Base-by-base conservation (phyloP, 2,888 invertebrate species). In the Beris chalybata region DNA sequence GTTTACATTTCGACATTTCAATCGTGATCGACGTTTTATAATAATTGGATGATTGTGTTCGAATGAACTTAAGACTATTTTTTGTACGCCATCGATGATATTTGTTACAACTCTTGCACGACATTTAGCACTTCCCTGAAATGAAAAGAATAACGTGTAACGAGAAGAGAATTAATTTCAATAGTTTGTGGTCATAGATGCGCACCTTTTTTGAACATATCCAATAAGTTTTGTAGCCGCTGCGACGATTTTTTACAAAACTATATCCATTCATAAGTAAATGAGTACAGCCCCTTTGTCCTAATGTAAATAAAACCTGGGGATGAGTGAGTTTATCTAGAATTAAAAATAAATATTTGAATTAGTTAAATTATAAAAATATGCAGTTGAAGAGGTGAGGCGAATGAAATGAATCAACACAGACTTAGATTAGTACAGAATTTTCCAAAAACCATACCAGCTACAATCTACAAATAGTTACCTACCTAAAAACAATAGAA, bases 141-240 rank as follows among this genome's bases (percentile, higher is more conserved):
- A 44, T 30, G 7, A 22, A 66, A 56, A 29, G 30, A 31, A 54
- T 47, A 38, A 55, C 53, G 32, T 32, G 4, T 32, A 32, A 38
- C 3, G 3, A 22, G 22, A 22, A 22, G 22, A 22, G 1, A 38
- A 7, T 38, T 9, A 38, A 38, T 7, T 38, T 5, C 38, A 38
- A 38, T 38, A 38, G 38, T 38, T 22, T 22, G 22, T 3, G 22
- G 22, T 3, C 22, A 22, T 22, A 3, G 1, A 38, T 38, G 38
- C 5, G 71, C 65, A 80, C 81, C 75, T 81, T 81, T 70, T 79
- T 80, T 2, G 81, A 76, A 68, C 81, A 81, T 66, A 81, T 79
- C 81, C 81, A 81, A 69, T 81, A 81, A 0, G 79, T 81, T 70
- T 79, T 81, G 3, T 75, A 73, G 2, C 78, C 79, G 64, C 76